Conservation (phyloP, 2,888 invertebrate species). For the Phortica magna region DNA sequence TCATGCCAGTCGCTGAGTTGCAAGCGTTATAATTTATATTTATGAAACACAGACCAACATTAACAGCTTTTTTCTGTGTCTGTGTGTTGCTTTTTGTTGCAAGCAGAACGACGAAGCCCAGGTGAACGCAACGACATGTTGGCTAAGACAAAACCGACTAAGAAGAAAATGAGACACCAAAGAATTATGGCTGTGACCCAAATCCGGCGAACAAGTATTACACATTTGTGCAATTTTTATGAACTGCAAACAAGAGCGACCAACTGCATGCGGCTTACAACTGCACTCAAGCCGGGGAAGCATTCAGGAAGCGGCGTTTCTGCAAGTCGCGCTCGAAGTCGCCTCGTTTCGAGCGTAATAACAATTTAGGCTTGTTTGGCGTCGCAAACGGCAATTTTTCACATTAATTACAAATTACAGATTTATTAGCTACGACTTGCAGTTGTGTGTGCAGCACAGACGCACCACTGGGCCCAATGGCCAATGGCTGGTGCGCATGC, state of each 20-base stretch:
- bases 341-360: conserved; percentile 52
- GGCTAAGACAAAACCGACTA: conserved; percentile 51
- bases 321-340: conserved; percentile 28
- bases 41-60: conserved; percentile 23
- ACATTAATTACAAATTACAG: conserved; percentile 74
- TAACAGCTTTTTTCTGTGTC: conserved; percentile 29
- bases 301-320: conserved; percentile 5
- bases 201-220: conserved; percentile 48
- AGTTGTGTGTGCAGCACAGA: too few relatives aligned
- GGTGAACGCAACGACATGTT: neutral
- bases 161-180: conserved; percentile 47
- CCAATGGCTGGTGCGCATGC: conserved; percentile 33
- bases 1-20: neutral
- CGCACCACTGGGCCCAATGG: too few relatives aligned
- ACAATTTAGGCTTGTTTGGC: conserved; percentile 71
- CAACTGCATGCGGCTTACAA: neutral
- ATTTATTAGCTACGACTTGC: conserved; percentile 72
- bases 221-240: conserved; percentile 58
- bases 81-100: conserved; percentile 31
- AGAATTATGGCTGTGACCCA: conserved; percentile 73
- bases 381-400: conserved; percentile 69
- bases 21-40: conserved; percentile 27
- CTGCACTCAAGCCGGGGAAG: neutral
- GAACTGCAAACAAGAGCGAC: conserved; percentile 40
- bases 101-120: conserved; percentile 12